Conservation (phyloP, 2,113 vertebrate species). For the Empidonax traillii region DNA sequence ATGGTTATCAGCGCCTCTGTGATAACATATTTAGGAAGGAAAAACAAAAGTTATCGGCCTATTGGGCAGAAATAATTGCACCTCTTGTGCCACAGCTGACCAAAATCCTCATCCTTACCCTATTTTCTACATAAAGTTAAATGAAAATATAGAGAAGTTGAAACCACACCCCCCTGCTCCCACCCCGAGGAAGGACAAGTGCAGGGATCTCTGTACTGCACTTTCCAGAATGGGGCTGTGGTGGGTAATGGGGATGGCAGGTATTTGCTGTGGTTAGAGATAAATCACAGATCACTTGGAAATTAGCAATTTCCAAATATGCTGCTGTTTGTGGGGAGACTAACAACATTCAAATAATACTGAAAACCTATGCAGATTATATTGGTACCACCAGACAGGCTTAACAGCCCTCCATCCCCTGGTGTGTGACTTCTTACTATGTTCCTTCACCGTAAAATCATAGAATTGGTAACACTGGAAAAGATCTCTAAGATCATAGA, state of each 20-base stretch:
- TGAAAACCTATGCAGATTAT: background rate
- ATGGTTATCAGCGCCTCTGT: background rate
- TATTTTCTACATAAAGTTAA: background rate
- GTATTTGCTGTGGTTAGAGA: background rate
- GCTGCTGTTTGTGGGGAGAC: background rate
- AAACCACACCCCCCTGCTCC: background rate
- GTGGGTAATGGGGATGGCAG: background rate
- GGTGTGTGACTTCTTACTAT: background rate
- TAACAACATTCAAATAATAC: background rate
- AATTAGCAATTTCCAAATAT: background rate
- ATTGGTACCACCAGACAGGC: background rate
- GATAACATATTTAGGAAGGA: background rate
- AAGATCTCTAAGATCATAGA: background rate
- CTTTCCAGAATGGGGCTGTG: background rate
- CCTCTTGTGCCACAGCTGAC: background rate
- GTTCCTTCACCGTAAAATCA: background rate
- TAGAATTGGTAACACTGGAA: background rate
- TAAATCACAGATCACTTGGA: background rate
- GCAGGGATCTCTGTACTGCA: background rate
- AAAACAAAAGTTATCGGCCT: background rate
- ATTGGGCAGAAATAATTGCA: background rate
- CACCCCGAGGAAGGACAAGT: fast-evolving
- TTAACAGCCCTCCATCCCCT: background rate
- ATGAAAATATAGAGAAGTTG: background rate
- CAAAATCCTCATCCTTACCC: background rate